Conservation (phyloP, 2,113 vertebrate species). For the Accipiter cooperii region DNA sequence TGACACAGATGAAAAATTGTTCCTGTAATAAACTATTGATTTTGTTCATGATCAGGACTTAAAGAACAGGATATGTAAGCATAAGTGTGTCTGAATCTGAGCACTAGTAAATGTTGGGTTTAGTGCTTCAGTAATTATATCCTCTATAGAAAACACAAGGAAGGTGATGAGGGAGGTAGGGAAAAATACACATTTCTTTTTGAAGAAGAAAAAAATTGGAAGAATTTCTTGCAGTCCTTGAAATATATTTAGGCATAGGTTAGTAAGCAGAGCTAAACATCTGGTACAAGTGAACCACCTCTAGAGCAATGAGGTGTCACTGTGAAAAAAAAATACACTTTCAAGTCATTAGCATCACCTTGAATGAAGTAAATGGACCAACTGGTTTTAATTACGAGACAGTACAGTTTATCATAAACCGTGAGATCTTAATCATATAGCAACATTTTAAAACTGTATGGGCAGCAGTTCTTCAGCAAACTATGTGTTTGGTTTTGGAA, state of each 20-base stretch:
- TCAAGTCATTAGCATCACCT: not conserved
- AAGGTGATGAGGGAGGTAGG: not conserved
- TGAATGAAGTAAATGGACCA: not conserved
- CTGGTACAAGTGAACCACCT: not conserved
- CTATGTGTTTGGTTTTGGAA: not conserved
- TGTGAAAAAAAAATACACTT: not conserved
- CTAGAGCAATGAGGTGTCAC: not conserved
- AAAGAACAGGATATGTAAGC: slow-evolving; percentile 25
- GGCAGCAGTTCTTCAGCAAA: not conserved
- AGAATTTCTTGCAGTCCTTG: not conserved
- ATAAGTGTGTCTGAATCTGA: not conserved
- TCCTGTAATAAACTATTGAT: slow-evolving; percentile 67
- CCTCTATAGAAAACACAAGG: not conserved
- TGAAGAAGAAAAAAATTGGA: not conserved
- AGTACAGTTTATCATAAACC: not conserved
- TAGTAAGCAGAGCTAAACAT: not conserved
- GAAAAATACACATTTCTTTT: not conserved
- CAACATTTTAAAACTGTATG: not conserved
- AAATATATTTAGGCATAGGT: not conserved
- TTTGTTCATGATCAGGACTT: not conserved
- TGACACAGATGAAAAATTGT: slow-evolving; percentile 54
- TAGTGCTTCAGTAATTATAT: not conserved
- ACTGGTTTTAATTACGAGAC: not conserved
- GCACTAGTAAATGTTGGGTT: not conserved
- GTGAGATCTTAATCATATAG: not conserved